Base-by-base conservation (phyloP, 1,140 invertebrate species). In the Lamellibrachia luymesi region DNA sequence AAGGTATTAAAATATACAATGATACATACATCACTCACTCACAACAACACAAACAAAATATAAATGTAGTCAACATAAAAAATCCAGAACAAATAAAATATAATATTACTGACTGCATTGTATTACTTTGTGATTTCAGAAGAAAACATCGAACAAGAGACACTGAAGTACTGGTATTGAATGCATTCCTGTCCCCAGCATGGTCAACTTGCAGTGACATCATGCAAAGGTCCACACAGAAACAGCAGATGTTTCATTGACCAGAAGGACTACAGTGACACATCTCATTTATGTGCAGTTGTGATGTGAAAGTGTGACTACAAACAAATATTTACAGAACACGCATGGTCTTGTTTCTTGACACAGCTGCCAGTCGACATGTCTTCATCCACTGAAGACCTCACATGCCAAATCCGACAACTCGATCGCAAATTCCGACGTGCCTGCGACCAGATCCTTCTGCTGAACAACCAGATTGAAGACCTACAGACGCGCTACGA, bases 401-500 rank as follows among this genome's bases (percentile, higher is more conserved):
- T 91, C 25, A 91, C 97, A 17, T 97, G 98, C 94, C 92, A 92
- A 50, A 64, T 92, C 38, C 10, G 51, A 52, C 27, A 52, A 27
- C 92, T 93, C 13, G 92, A 93, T 49, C 56, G 49, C 38, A 93
- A 93, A 90, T 93, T 93, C 51, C 92, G 92, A n/a, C 27, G 89
- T 38, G 92, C 92, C 2, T 93, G 92, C 89, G 27, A 93, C 27
- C 92, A 93, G 27, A 93, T 93, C 92, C 49, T 64, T 13, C 17
- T 93, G 27, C 89, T 93, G 49, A 93, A 93, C 51, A 93, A 50
- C 17, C 49, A 93, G 51, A 93, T 93, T 13, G 92, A 93, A 89
- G 51, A 50, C 89, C 92, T 93, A 8, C 92, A 93, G 51, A 49
- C 89, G 13, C 92, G 92, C 27, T 93, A 93, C 64, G 89, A 93